Evolutionary conservation across 2,797 vertebrate species (phyloP).

Genomic region (Fratercula arctica): DNA sequence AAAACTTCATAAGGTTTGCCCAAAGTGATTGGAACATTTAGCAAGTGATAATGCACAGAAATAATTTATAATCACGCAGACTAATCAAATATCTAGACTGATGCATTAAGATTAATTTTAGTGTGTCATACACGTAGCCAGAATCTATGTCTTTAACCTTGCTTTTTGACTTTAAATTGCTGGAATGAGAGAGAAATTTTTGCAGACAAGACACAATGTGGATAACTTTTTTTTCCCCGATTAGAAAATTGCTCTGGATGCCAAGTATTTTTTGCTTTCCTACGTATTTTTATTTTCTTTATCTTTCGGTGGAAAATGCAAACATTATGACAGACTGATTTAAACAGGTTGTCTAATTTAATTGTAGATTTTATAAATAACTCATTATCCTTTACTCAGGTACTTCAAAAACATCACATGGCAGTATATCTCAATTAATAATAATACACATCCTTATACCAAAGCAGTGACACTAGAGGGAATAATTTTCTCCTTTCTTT

Average conservation of each 20-base stretch:
- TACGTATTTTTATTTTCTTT: not conserved
- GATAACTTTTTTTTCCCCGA: not conserved
- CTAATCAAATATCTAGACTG: not conserved
- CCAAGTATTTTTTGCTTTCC: not conserved
- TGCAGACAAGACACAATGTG: not conserved
- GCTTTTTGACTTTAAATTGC: not conserved
- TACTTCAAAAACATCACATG: not conserved
- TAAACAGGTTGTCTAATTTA: not conserved
- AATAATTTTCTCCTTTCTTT: not conserved
- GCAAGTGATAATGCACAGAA: not conserved
- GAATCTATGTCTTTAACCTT: not conserved
- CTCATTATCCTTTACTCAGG: not conserved
- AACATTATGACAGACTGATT: not conserved
- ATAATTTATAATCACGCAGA: not conserved
- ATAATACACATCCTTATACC: not conserved
- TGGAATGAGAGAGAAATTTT: not conserved
- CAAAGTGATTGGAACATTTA: not conserved
- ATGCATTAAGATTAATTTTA: not conserved
- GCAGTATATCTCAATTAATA: not conserved
- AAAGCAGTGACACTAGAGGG: not conserved
- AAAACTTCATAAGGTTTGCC: not conserved
- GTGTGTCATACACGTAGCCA: not conserved
- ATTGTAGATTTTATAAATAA: not conserved
- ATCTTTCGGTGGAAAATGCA: not conserved
- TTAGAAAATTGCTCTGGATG: not conserved